phyloP scores from a whole-genome alignment of 2,113 vertebrate species.

The Nymphicus hollandicus region DNA sequence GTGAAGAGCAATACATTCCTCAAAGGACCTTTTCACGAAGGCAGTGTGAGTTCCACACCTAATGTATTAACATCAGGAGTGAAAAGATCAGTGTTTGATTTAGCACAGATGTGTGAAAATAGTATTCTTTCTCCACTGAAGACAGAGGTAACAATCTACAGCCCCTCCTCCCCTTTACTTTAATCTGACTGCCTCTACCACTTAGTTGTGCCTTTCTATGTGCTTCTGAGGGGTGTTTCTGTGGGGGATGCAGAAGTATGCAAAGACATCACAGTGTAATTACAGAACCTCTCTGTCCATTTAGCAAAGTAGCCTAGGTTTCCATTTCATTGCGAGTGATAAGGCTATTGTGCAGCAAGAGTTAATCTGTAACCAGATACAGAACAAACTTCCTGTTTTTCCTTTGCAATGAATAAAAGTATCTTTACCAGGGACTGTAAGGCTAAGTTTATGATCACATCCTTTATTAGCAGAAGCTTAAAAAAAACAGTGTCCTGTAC shows the following conservation, averaged over 20 bases:
- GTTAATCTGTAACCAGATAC: background rate
- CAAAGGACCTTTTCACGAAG: conserved; percentile 9
- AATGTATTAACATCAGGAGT: background rate
- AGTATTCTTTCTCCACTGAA: background rate
- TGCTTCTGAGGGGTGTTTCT: background rate
- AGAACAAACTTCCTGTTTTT: background rate
- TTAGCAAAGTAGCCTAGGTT: background rate
- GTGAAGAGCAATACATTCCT: background rate
- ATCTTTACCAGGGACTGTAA: background rate
- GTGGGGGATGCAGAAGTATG: background rate
- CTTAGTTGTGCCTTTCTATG: background rate
- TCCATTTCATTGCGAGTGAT: background rate
- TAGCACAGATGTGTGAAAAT: background rate
- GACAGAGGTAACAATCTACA: background rate
- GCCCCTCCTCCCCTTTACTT: background rate
- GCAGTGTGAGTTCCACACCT: background rate
- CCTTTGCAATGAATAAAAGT: background rate
- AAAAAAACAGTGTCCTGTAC: background rate
- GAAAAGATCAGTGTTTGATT: conserved; percentile 9
- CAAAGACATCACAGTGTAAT: background rate
- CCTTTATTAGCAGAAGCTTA: background rate
- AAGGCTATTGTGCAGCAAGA: background rate
- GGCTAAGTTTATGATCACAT: background rate
- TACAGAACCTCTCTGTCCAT: background rate
- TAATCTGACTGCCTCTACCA: background rate